Evolutionary conservation across 2,797 vertebrate species (phyloP).

Genomic region (Diplodus sargus): DNA sequence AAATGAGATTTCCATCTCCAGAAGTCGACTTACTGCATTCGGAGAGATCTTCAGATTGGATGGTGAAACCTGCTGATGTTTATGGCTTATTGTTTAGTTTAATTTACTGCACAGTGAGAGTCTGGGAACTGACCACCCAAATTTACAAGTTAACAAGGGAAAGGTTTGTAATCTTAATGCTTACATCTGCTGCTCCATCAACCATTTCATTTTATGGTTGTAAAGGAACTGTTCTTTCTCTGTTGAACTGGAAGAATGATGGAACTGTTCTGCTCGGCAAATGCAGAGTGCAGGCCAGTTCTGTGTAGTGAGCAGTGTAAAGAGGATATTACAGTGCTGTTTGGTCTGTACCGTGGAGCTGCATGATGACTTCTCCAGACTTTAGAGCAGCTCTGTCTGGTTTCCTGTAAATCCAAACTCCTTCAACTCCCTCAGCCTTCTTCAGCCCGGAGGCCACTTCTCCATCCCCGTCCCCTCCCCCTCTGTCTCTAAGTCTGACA

Average conservation of each 20-base stretch:
- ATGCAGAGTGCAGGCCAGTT: background rate
- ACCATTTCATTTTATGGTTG: background rate
- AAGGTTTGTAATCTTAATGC: background rate
- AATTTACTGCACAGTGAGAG: background rate
- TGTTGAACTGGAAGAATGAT: background rate
- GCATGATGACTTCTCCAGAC: slow-evolving; percentile 81
- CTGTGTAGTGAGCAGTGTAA: background rate
- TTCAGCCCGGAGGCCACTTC: slow-evolving; percentile 31
- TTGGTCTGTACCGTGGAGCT: slow-evolving; percentile 20
- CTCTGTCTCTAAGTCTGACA: background rate
- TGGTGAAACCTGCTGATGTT: background rate
- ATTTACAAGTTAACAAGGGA: background rate
- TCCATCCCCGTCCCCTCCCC: slow-evolving; percentile 14
- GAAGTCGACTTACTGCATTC: background rate
- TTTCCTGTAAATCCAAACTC: slow-evolving; percentile 71
- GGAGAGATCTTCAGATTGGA: background rate
- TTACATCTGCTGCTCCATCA: slow-evolving; percentile 3
- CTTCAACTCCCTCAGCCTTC: slow-evolving; percentile 51
- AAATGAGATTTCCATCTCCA: background rate
- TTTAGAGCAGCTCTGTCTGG: slow-evolving; percentile 59
- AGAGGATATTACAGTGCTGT: background rate
- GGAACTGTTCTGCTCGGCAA: background rate
- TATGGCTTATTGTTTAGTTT: background rate
- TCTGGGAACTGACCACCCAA: background rate
- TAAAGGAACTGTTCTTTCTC: background rate